Conservation (phyloP, 2,797 vertebrate species). For the Gobio occitaniae region DNA sequence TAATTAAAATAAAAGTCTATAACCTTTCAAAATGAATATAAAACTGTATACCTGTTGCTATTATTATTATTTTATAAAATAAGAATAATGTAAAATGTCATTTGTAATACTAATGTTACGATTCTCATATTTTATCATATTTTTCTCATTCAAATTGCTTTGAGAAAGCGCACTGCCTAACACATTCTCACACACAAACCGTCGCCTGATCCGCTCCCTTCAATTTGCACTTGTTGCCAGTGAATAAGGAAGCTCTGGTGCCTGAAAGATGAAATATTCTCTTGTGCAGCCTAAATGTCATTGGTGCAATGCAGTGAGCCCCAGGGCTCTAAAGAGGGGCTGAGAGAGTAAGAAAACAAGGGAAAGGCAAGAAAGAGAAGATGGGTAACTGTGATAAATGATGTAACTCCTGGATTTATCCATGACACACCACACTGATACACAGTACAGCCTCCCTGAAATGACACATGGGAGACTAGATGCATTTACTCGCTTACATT, state of each 20-base stretch:
- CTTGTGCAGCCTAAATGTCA: slow-evolving; percentile 37
- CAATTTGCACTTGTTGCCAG: slow-evolving; percentile 24
- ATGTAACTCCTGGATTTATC: slow-evolving; percentile 17
- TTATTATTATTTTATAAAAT: background rate
- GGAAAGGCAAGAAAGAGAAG: background rate
- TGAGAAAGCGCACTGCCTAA: background rate
- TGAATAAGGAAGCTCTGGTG: background rate
- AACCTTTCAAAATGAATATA: background rate
- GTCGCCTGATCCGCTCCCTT: background rate
- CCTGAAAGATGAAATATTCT: slow-evolving; percentile 30
- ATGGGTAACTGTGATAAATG: slow-evolving; percentile 37
- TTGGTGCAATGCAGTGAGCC: slow-evolving; percentile 34
- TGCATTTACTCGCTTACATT: slow-evolving; percentile 25
- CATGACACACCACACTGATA: background rate
- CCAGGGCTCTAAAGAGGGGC: background rate
- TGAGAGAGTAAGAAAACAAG: slow-evolving; percentile 2
- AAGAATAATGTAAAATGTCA: background rate
- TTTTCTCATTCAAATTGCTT: background rate
- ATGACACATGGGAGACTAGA: slow-evolving; percentile 9
- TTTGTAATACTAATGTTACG: background rate
- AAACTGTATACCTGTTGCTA: background rate
- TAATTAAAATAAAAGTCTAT: background rate
- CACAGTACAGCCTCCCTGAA: background rate
- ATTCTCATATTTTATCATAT: background rate
- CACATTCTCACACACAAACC: background rate